A percentile compares a stretch with the other conserved stretches of the same genome.
phyloP scores from a whole-genome alignment of 1,140 invertebrate species.

The Drosophila sucinea region DNA sequence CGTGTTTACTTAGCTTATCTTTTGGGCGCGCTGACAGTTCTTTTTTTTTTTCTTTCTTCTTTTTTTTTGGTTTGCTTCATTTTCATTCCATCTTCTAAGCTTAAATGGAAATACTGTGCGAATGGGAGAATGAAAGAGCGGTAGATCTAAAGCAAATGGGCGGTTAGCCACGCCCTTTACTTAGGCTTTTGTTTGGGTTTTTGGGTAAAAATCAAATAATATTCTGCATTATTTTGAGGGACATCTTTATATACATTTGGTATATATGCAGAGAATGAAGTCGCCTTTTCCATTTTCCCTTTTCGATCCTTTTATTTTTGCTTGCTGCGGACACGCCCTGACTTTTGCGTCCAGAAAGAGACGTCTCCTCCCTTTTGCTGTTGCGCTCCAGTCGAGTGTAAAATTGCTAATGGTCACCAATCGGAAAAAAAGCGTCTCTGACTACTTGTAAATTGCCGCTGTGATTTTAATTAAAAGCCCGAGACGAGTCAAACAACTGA shows the following conservation, averaged over 20 bases:
- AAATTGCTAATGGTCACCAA: conserved; percentile 74
- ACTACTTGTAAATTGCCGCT: conserved; percentile 64
- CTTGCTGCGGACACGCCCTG: conserved; percentile 17
- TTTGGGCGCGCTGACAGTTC: conserved; percentile 50
- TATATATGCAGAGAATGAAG: conserved; percentile 22
- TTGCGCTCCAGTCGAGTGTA: conserved; percentile 61
- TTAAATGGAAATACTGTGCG: conserved; percentile 23
- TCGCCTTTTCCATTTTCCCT: not conserved
- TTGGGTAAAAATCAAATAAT: conserved; percentile 13
- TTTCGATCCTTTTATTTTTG: conserved; percentile 16
- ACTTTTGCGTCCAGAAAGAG: conserved; percentile 14
- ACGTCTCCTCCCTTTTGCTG: conserved; percentile 48
- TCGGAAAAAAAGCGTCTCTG: conserved; percentile 39
- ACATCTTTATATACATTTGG: conserved; percentile 4
- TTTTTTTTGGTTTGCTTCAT: not conserved
- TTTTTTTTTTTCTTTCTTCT: conserved; percentile 17
- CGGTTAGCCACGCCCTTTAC: conserved; percentile 47
- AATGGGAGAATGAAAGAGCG: conserved; percentile 43
- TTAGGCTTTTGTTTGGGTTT: conserved; percentile 29
- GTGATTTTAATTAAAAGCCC: conserved; percentile 77
- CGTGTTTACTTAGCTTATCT: conserved; percentile 60
- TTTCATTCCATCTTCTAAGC: conserved; percentile 11
- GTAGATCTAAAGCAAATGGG: conserved; percentile 38
- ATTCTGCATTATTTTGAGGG: conserved; percentile 12
- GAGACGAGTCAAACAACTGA: conserved; percentile 6